A percentile compares a stretch with the other conserved stretches of the same genome.
These are phyloP conservation scores for Tupaia chinensis DNA, from an alignment of 2,113 vertebrate species.

Conservation along the genomic window DNA sequence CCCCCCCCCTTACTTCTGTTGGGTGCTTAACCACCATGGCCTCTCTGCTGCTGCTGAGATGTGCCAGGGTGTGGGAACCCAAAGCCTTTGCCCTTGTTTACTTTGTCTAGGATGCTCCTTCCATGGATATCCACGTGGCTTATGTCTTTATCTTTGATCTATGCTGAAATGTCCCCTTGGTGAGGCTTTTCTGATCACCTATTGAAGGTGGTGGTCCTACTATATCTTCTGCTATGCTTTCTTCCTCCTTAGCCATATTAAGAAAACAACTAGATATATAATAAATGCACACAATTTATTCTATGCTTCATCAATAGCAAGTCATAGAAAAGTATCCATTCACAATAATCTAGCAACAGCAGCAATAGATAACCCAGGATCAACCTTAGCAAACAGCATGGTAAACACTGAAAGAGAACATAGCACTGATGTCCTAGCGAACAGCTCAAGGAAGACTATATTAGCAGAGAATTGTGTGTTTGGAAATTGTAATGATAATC, in stretches of 20 bases:
- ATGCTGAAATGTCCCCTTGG: neutral
- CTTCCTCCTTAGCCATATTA: neutral
- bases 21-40: neutral
- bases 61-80: fast-evolving
- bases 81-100: fast-evolving
- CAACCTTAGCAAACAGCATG: neutral
- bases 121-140: neutral
- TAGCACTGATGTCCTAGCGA: neutral
- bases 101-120: neutral
- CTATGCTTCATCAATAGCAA: neutral
- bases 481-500: neutral
- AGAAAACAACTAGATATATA: neutral
- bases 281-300: fast-evolving
- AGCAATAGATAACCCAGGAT: neutral
- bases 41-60: fast-evolving
- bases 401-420: neutral
- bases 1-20: neutral
- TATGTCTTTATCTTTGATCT: neutral
- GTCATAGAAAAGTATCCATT: too few species aligned
- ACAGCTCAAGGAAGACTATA: neutral
- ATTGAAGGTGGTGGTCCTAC: fast-evolving
- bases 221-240: neutral
- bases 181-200: neutral
- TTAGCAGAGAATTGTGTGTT: neutral
- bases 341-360: neutral